Evolutionary conservation across 2,113 vertebrate species (phyloP), one percentile per base, ranked within the genome.

Genomic region (Hiodon tergisus): DNA sequence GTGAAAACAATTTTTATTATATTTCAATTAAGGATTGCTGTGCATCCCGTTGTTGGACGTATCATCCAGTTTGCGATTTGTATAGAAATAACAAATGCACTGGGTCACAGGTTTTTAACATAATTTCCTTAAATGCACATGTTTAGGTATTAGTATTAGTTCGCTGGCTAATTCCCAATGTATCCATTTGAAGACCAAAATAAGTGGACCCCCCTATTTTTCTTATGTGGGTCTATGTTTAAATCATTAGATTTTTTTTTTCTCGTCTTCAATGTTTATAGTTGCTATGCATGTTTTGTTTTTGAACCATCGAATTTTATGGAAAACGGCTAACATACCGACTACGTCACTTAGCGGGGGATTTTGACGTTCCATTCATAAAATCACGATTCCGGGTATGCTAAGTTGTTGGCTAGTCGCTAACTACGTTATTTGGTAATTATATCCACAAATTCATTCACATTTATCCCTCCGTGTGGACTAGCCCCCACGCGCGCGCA

Each of bases 261-360:
- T 52, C 5, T 4, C 4, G 31, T 8, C 3, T 1, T 54, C 54
- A 3, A 46, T 11, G 31, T 31, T 3, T 55, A 10, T 55, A 71
- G 8, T 17, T 31, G n/a, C 69, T 55, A 31, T 47, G 5, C 10
- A 5, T 7, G 11, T 13, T 13, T 46, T 71, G 16, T 5, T 57
- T 55, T 69, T 31, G 3, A 0, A 4, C 14, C 31, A 53, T 51
- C 16, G 6, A 57, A 47, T 6, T 17, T 55, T 52, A 4, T 53
- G 50, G 67, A 11, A 13, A n/a, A 67, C 31, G 47, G 65, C 61
- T 58, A 17, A 9, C 53, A 54, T 3, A 9, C 53, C 31, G 55
- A 62, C 63, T 74, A 59, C 50, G 17, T 61, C 6, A 2, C 54
- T 54, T 71, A 85, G 81, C 78, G 0, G 63, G 78, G 85, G 84